Base-by-base conservation (phyloP, 2,113 vertebrate genomes). In the Galemys pyrenaicus region DNA sequence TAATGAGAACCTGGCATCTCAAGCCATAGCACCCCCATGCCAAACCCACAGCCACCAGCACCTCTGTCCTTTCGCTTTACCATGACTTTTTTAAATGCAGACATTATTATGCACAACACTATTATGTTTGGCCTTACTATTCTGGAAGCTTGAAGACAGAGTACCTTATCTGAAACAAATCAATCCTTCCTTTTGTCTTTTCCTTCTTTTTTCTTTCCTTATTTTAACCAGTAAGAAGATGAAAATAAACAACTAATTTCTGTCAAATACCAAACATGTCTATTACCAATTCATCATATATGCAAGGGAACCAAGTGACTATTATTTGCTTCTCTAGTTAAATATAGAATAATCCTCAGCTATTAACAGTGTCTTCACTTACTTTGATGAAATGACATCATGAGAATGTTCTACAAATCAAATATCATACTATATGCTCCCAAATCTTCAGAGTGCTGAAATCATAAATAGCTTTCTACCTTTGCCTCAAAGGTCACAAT, bases 211-310 rank as follows among this genome's bases (percentile, higher is more conserved):
- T 44, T 41, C 28, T 77, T 88, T 80, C 19, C 35, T 88, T 39
- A 35, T 87, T 87, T 79, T 78, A 82, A 91, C 10, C 51, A 95
- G 12, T 26, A 26, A 74, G 49, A n/a, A 79, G 51, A 94, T 54
- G 44, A 35, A 88, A 87, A 81, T 62, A 62, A 4, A 51, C 41
- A 32, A 22, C 24, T 81, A 56, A 91, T 37, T 92, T 84, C 58
- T 44, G 49, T 88, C 77, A 81, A 22, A 54, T 37, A 70, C 35
- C 82, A 41, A 93, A 91, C 13, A 60, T 73, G 79, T 92, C 71
- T 64, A 67, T 58, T 32, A 92, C 35, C 80, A 85, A 75, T 28
- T 24, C 37, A 83, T 58, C 16, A 65, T 19, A 6, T 77, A 4
- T 65, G 6, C 44, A 87, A 82, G 32, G 68, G 75, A 93, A 58